Percentiles rank a stretch among this genome's conserved stretches.
phyloP scores from a whole-genome alignment of 2,113 vertebrate genomes.

The Rattus norvegicus region GRCr8 NC_086034.1:46654001-46654500 shows the following conservation, averaged over 20 bases:
- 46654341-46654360: neutral
- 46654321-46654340: neutral
- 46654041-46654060: neutral
- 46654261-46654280: neutral
- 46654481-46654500: neutral
- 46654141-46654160: neutral
- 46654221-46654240: neutral
- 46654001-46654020: neutral
- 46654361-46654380: too few species aligned
- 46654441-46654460: too few species aligned
- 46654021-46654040: too few species aligned
- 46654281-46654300: neutral
- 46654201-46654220: neutral
- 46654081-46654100: accelerated
- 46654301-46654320: neutral
- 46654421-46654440: neutral
- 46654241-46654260: neutral
- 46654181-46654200: neutral
- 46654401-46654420: neutral
- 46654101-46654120: neutral
- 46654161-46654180: neutral
- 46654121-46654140: neutral
- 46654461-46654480: neutral
- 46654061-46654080: neutral
- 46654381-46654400: neutral